phyloP scores from a whole-genome alignment of 2,113 vertebrate species.

The Rhinolophus sinicus region DNA sequence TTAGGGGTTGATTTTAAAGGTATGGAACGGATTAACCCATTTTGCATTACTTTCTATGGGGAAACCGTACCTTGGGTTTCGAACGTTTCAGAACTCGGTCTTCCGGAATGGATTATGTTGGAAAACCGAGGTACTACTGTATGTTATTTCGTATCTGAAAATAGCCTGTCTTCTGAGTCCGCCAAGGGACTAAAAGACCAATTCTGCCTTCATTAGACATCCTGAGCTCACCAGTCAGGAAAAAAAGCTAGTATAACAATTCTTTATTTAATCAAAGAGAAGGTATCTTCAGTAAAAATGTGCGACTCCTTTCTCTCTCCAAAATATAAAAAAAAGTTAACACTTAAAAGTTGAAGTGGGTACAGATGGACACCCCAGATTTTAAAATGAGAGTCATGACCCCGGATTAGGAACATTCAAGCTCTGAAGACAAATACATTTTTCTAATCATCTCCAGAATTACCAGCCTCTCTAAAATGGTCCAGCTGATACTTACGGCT shows the following conservation, averaged over 20 bases:
- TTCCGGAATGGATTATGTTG: no score
- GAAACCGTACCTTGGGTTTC: no score
- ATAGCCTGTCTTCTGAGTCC: background rate
- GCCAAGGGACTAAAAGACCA: background rate
- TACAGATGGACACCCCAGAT: background rate
- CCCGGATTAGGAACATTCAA: background rate
- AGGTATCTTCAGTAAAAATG: constrained; percentile 25
- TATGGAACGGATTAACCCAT: no score
- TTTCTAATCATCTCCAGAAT: constrained; percentile 15
- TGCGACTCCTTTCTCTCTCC: background rate
- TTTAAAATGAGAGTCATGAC: background rate
- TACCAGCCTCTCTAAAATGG: constrained; percentile 31
- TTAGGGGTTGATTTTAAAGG: no score
- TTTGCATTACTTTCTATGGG: no score
- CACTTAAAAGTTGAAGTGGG: background rate
- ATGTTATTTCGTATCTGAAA: background rate
- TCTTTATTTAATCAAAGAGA: constrained; percentile 12
- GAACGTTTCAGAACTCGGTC: no score
- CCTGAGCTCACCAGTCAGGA: background rate
- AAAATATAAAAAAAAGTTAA: constrained; percentile 36
- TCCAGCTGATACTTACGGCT: constrained; percentile 92
- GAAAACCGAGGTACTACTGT: no score
- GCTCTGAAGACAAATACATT: background rate
- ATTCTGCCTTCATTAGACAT: background rate
- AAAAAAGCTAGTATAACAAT: background rate